phyloP scores from a whole-genome alignment of 2,797 vertebrate species.

The Falco concolor region DNA sequence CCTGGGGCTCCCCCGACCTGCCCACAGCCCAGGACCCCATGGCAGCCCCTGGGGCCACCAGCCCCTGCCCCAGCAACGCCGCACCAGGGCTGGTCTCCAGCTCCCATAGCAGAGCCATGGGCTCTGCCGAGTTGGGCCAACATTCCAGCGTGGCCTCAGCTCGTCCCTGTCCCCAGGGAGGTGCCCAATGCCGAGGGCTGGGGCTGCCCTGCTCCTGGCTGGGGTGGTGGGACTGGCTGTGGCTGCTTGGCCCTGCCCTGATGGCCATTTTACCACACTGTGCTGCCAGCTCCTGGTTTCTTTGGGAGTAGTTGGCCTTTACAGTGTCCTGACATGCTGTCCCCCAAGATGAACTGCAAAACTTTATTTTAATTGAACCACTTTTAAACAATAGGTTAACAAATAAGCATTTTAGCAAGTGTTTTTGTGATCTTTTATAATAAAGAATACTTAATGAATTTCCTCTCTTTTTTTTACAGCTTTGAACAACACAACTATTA shows the following conservation, averaged over 20 bases:
- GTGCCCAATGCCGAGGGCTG: not conserved
- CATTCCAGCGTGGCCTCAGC: not conserved
- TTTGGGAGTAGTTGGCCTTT: not conserved
- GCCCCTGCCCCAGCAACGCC: not conserved
- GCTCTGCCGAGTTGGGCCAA: not conserved
- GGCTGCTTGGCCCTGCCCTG: not conserved
- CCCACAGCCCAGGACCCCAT: not conserved
- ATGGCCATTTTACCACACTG: not conserved
- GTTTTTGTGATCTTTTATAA: not conserved
- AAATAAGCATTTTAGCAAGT: not conserved
- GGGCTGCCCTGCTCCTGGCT: not conserved
- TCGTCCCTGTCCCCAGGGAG: not conserved
- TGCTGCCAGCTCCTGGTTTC: not conserved
- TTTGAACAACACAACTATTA: not conserved
- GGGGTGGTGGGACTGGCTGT: not conserved
- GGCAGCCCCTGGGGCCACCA: not conserved
- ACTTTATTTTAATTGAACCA: not conserved
- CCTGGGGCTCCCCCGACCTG: not conserved
- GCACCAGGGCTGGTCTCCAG: not conserved
- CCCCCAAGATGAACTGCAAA: not conserved
- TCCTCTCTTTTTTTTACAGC: not conserved
- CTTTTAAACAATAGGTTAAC: not conserved
- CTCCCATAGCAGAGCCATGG: too few species aligned
- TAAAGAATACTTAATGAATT: not conserved
- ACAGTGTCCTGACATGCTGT: not conserved